Percentiles rank a stretch among this genome's conserved stretches.
phyloP scores from a whole-genome alignment of 2,797 vertebrate species.

The Arvicola amphibius region DNA sequence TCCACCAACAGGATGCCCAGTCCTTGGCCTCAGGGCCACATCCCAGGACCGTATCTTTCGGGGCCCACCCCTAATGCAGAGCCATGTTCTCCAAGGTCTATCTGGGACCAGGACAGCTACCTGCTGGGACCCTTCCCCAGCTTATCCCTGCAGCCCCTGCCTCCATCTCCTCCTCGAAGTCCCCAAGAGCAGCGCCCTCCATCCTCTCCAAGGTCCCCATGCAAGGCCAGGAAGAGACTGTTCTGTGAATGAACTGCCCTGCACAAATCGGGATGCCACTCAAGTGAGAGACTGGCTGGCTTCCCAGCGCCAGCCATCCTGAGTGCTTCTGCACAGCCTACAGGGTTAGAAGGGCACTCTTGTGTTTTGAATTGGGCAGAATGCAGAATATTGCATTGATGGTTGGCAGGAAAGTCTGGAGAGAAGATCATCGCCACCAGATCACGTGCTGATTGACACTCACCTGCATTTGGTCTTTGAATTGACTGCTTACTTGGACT shows the following conservation, averaged over 20 bases:
- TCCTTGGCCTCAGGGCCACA: background rate
- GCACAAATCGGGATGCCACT: background rate
- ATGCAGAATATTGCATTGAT: background rate
- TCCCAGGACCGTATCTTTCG: background rate
- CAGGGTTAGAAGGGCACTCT: background rate
- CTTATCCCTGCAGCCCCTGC: slow-evolving; percentile 24
- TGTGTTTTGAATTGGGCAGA: background rate
- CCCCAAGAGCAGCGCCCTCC: background rate
- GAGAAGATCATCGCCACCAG: background rate
- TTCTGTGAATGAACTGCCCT: background rate
- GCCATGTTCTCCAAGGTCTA: background rate
- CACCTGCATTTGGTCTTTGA: background rate
- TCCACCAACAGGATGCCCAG: background rate
- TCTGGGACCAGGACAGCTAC: background rate
- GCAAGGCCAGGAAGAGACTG: slow-evolving; percentile 10
- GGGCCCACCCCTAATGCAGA: background rate
- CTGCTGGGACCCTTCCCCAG: background rate
- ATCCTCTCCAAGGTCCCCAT: accelerated
- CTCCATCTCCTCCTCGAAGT: background rate
- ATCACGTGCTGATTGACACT: background rate
- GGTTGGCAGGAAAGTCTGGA: background rate
- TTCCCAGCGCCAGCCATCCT: background rate
- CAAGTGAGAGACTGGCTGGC: no score
- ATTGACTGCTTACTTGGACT: background rate
- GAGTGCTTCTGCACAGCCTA: background rate